phyloP scores from a whole-genome alignment of 2,113 vertebrate species.

The Rhinolophus ferrumequinum region DNA sequence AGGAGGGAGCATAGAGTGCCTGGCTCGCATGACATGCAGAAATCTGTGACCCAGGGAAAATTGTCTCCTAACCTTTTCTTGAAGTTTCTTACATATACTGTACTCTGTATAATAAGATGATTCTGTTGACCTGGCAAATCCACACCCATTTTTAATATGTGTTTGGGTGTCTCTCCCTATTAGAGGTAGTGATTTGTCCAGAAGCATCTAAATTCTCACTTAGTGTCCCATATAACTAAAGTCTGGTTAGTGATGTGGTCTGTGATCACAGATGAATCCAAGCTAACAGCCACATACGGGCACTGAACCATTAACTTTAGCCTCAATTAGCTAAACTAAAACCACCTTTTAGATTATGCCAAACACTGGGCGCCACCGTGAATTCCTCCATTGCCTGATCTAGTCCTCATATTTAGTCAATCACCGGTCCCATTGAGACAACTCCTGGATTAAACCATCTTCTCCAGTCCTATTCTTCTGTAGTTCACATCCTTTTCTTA shows the following conservation, averaged over 20 bases:
- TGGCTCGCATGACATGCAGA: not conserved
- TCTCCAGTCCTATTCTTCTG: not conserved
- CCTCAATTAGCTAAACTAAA: not conserved
- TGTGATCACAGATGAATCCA: not conserved
- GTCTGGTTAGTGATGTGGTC: not conserved
- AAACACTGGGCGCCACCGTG: not conserved
- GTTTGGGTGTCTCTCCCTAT: not conserved
- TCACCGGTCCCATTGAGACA: not conserved
- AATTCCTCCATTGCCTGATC: not conserved
- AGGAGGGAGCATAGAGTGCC: not conserved
- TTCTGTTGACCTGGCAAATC: not conserved
- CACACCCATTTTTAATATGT: not conserved
- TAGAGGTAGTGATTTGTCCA: not conserved
- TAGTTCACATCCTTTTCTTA: not conserved
- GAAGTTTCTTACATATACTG: not conserved
- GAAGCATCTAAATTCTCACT: not conserved
- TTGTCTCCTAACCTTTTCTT: not conserved
- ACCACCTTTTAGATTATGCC: not conserved
- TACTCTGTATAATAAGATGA: not conserved
- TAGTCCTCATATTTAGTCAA: not conserved
- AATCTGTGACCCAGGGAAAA: not conserved
- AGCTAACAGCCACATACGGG: not conserved
- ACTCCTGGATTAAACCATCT: not conserved
- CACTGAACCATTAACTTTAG: not conserved
- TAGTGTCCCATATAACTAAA: not conserved